Conservation (phyloP, 2,888 invertebrate genomes). For the Ochropleura plecta region DNA sequence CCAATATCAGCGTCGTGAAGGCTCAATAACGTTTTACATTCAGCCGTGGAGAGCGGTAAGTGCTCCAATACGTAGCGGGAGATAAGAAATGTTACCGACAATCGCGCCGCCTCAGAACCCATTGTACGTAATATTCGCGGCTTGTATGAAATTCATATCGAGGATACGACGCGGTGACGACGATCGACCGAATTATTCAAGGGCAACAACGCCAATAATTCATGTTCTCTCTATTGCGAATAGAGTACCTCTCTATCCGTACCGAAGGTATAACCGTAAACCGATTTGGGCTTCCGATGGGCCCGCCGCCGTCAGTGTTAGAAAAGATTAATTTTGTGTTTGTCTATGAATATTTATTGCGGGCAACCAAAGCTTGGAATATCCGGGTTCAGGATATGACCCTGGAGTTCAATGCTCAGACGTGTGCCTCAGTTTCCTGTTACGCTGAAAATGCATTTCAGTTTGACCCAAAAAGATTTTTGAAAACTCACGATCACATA, state of each 20-base stretch:
- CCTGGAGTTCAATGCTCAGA: constrained; percentile 42
- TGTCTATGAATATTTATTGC: constrained; percentile 66
- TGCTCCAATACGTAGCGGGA: constrained; percentile 78
- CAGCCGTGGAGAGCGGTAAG: constrained; percentile 78
- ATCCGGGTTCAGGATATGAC: constrained; percentile 47
- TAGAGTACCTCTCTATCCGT: constrained; percentile 56
- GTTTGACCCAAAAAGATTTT: constrained; percentile 43
- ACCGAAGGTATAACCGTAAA: constrained; percentile 61
- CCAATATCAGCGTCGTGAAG: constrained; percentile 79
- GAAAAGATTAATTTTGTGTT: constrained; percentile 68
- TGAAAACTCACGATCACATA: constrained; percentile 14
- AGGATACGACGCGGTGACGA: constrained; percentile 61
- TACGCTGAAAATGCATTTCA: constrained; percentile 45
- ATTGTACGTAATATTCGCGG: constrained; percentile 76
- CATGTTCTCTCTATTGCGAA: constrained; percentile 63
- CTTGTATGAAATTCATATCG: constrained; percentile 78
- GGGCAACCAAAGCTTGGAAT: constrained; percentile 45
- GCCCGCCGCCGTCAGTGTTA: constrained; percentile 53
- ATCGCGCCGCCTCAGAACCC: constrained; percentile 75
- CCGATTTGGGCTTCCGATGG: constrained; percentile 65
- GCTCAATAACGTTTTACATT: constrained; percentile 84
- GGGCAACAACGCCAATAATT: constrained; percentile 70
- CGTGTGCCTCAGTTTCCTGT: constrained; percentile 52
- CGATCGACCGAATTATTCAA: constrained; percentile 70
- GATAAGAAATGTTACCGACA: constrained; percentile 83